A percentile compares a stretch with the other conserved stretches of the same genome.
These are phyloP conservation scores for Pseudolaguvia tuberculata DNA, from an alignment of 2,113 vertebrate genomes.

Conservation along the genomic window DNA sequence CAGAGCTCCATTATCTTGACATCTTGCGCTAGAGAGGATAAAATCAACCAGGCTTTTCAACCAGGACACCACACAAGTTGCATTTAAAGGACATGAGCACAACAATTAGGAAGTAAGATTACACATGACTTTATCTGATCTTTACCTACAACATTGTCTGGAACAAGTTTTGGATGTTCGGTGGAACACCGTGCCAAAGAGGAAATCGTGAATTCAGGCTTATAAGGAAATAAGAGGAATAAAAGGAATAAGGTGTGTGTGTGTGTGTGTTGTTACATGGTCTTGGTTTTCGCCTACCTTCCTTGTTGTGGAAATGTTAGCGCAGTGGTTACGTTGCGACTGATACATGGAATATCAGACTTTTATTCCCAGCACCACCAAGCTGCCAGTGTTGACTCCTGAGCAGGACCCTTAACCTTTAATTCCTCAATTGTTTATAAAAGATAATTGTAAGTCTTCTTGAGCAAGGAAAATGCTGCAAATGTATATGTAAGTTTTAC, in stretches of 20 bases:
- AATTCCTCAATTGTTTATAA: too few species aligned
- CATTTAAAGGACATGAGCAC: not conserved
- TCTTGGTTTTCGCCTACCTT: not conserved
- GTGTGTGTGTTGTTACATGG: not conserved
- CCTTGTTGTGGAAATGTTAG: too few species aligned
- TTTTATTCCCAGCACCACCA: too few species aligned
- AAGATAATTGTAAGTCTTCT: too few species aligned
- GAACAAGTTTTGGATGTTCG: too few species aligned
- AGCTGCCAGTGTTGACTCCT: too few species aligned
- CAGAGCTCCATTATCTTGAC: slow-evolving; percentile 87
- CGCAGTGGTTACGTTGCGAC: too few species aligned
- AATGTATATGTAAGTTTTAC: too few species aligned
- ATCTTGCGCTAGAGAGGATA: slow-evolving; percentile 74
- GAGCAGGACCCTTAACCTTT: too few species aligned
- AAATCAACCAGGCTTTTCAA: not conserved
- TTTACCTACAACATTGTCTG: not conserved
- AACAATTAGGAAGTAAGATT: not conserved
- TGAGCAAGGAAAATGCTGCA: too few species aligned
- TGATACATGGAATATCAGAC: too few species aligned
- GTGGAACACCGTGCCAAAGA: too few species aligned
- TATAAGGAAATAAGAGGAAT: not conserved
- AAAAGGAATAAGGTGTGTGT: not conserved
- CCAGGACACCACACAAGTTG: not conserved
- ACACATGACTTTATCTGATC: not conserved
- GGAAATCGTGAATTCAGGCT: not conserved